phyloP scores from a whole-genome alignment of 2,113 vertebrate species.

The Tiliqua scincoides region DNA sequence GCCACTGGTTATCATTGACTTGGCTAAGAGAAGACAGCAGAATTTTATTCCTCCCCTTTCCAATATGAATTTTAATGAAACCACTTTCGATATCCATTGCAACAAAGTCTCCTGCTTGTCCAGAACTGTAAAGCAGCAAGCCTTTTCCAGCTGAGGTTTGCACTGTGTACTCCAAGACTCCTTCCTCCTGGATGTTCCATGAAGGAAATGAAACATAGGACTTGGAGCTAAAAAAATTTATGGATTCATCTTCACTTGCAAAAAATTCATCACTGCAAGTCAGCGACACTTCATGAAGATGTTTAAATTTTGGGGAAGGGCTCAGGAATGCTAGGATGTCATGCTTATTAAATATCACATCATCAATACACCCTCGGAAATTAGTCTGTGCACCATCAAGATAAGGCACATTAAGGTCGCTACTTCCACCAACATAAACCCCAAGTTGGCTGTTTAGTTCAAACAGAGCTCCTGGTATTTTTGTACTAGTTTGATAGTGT shows the following conservation, averaged over 20 bases:
- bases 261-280: constrained; percentile 92
- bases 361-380: constrained; percentile 89
- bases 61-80: constrained; percentile 77
- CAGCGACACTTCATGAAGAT: constrained; percentile 85
- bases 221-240: constrained; percentile 93
- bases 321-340: constrained; percentile 85
- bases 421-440: constrained; percentile 81
- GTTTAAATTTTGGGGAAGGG: constrained; percentile 85
- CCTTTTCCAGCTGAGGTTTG: constrained; percentile 82
- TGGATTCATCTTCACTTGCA: constrained; percentile 82
- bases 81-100: constrained; percentile 87
- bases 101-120: constrained; percentile 82
- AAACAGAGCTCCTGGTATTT: constrained; percentile 64
- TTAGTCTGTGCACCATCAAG: constrained; percentile 59
- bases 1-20: constrained; percentile 86
- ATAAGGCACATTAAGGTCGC: constrained; percentile 80
- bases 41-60: constrained; percentile 74
- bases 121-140: constrained; percentile 86
- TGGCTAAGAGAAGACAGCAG: constrained; percentile 76
- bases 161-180: constrained; percentile 78
- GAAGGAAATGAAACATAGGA: constrained; percentile 84
- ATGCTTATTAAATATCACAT: constrained; percentile 83
- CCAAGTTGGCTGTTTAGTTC: constrained; percentile 79
- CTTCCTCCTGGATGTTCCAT: constrained; percentile 73
- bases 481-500: constrained; percentile 72